These are phyloP conservation scores for Lanistes nyassanus DNA, from an alignment of 1,140 invertebrate genomes.

Conservation along the genomic window DNA sequence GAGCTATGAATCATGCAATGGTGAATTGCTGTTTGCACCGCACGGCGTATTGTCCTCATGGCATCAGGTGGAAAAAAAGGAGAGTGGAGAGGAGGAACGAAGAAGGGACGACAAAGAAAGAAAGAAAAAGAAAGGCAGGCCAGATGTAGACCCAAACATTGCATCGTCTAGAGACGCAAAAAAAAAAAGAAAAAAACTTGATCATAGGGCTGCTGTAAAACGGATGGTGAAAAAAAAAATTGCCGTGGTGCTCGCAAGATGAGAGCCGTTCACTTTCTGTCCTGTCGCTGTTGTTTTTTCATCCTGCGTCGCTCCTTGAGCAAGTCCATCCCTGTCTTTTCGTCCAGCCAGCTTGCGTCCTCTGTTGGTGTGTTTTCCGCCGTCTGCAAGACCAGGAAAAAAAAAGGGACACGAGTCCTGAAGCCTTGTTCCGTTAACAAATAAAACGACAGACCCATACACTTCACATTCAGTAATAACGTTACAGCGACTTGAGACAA, in stretches of 20 bases:
- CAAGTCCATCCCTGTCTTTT: conserved; percentile 20
- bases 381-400: too few species aligned
- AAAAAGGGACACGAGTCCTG: not conserved
- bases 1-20: not conserved
- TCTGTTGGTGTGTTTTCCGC: not conserved
- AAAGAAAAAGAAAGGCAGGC: too few species aligned
- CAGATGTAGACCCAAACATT: too few species aligned
- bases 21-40: not conserved
- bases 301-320: conserved; percentile 17
- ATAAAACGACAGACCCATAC: not conserved
- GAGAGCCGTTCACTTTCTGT: not conserved
- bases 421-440: not conserved
- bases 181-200: too few species aligned
- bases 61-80: not conserved
- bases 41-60: not conserved
- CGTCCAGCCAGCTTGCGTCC: not conserved
- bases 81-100: not conserved
- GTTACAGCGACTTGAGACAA: not conserved
- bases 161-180: too few species aligned
- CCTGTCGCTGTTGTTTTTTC: conserved; percentile 18
- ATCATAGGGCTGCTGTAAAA: too few species aligned
- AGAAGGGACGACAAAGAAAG: too few species aligned
- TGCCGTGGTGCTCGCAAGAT: too few species aligned
- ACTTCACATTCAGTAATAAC: not conserved
- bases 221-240: too few species aligned